Evolutionary conservation across 2,113 vertebrate genomes (phyloP).

Genomic region (Ictalurus furcatus): DNA sequence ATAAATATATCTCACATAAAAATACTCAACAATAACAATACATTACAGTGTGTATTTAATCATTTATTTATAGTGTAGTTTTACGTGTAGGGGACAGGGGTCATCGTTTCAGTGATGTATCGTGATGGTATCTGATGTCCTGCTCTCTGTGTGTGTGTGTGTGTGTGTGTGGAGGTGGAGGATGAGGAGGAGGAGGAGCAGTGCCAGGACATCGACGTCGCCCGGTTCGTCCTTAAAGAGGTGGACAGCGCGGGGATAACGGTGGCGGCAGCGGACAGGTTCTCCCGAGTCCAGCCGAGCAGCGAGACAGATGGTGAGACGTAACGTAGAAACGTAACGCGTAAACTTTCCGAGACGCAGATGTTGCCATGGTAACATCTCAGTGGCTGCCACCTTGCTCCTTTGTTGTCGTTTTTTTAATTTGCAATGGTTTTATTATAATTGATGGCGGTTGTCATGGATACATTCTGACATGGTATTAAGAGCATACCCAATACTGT

Average conservation of each 20-base stretch:
- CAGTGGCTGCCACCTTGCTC: neutral
- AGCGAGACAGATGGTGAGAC: constrained; percentile 58
- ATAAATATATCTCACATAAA: neutral
- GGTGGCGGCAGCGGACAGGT: constrained; percentile 86
- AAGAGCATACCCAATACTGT: too few relatives aligned
- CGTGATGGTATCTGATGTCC: neutral
- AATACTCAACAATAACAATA: neutral
- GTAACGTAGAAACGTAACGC: neutral
- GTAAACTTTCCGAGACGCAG: neutral
- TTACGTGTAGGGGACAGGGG: too few relatives aligned
- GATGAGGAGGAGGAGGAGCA: constrained; percentile 70
- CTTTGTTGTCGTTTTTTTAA: neutral
- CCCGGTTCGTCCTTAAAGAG: constrained; percentile 89
- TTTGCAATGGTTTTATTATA: neutral
- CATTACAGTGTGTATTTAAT: neutral
- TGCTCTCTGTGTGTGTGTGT: neutral
- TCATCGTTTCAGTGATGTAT: neutral
- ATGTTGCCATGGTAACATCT: neutral
- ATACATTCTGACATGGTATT: neutral
- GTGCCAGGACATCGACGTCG: constrained; percentile 89
- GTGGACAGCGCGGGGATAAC: constrained; percentile 93
- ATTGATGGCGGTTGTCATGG: neutral
- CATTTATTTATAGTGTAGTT: too few relatives aligned
- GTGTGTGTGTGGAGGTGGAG: constrained; percentile 4
- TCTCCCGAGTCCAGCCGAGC: constrained; percentile 66